A percentile compares a stretch with the other conserved stretches of the same genome.
Evolutionary conservation across 2,888 invertebrate species (phyloP).

Genomic region (Dynastes maya): DNA sequence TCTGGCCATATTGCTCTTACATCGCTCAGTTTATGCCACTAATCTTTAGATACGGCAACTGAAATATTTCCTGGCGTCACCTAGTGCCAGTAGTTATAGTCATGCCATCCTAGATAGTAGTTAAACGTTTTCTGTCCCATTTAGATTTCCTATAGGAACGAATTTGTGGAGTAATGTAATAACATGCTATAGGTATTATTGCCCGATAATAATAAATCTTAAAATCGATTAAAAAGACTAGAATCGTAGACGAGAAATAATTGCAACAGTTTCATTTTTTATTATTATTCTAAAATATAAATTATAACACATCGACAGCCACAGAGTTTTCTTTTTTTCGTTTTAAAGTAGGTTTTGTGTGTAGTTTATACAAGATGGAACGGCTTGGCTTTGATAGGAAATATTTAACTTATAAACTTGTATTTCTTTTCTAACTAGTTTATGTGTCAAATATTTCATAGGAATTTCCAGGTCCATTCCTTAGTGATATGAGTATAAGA

Average conservation of each 20-base stretch:
- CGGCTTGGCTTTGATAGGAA: too few species aligned
- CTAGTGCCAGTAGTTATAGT: too few species aligned
- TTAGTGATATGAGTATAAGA: not conserved
- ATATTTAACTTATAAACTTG: too few species aligned
- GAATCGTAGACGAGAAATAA: slow-evolving; percentile 43
- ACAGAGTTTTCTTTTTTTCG: slow-evolving; percentile 15
- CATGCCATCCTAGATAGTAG: too few species aligned
- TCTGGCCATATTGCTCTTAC: too few species aligned
- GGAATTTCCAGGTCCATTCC: too few species aligned
- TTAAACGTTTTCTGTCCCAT: not conserved
- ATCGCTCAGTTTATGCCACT: too few species aligned
- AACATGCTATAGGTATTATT: slow-evolving; percentile 40
- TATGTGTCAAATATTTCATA: too few species aligned
- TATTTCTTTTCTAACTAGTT: too few species aligned
- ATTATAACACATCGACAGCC: slow-evolving; percentile 45
- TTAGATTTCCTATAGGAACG: not conserved
- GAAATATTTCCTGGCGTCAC: too few species aligned
- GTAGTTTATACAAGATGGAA: not conserved
- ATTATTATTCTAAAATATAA: slow-evolving; percentile 21
- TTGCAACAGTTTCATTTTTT: not conserved
- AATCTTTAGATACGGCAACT: too few species aligned
- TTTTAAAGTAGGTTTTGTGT: slow-evolving; percentile 6
- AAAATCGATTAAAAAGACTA: slow-evolving; percentile 40
- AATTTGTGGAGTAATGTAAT: not conserved
- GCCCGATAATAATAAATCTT: slow-evolving; percentile 37